Evolutionary conservation across 2,797 vertebrate species (phyloP), one percentile per base, ranked within the genome.

Genomic region (Lepidocolaptes lacrymiger): DNA sequence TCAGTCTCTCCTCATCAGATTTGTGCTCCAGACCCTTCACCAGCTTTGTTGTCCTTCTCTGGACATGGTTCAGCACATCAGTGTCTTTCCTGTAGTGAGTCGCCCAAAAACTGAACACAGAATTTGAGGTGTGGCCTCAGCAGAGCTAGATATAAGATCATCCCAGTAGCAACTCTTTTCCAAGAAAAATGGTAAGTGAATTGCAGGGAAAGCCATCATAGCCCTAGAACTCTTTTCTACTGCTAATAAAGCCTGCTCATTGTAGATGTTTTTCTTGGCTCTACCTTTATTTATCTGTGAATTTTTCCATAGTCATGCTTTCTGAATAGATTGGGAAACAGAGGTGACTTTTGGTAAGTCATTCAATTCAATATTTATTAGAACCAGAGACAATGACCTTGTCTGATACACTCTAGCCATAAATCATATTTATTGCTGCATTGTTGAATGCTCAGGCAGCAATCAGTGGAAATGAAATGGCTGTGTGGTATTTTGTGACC

Each of bases 111-210:
- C 27, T 16, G 39, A 54, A 7, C 8, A 10, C 2, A 32, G 11
- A 1, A 51, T n/a, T 78, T 0, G 0, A 67, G 3, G 3, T 54
- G 18, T 0, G 0, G 39, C n/a, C 44, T 46, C 21, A 36, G 17
- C 28, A 27, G 55, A 9, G 14, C 20, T 0, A 0, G 51, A 21
- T 17, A n/a, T 9, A 67, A 15, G 12, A 49, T 15, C 17, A 18
- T 30, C 90, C 37, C 23, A 68, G 37, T 16, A 69, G 41, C 46
- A 51, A n/a, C 20, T 68, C 14, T 76, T 85, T 67, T n/a, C 32
- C 18, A 20, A 78, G 14, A 58, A 69, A 89, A 66, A 28, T 9
- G 27, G 10, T 18, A 15, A 48, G 12, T 46, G 37, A 80, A 59
- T 74, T 56, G 3, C 4, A 37, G 26, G 34, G 14, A 3, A 82